Base-by-base conservation (phyloP, 2,888 invertebrate species). In the Lycocerus yunnanus region DNA sequence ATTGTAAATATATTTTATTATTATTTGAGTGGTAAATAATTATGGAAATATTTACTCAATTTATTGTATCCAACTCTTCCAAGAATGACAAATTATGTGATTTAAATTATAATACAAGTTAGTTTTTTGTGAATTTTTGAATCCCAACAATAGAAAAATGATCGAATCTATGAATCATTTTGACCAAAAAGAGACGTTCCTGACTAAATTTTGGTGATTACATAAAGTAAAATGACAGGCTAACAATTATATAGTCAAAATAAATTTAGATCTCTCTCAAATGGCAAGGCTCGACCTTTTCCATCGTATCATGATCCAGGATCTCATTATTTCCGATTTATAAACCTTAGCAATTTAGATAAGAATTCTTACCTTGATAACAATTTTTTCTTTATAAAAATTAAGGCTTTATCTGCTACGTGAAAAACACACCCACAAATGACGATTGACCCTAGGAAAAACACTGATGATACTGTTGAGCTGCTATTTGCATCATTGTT, bases 311-410 rank as follows among this genome's bases (percentile, higher is more conserved):
- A n/a, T n/a, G n/a, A 43, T 43, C 43, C 43, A 43, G 43, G 43
- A 43, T 43, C 43, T 43, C 13, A 27, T 5, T 43, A 43, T 27
- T 27, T n/a, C 0, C 2, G n/a, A 43, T 5, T n/a, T 43, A 43
- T 43, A 43, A 6, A 13, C 3, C n/a, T n/a, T 2, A 8, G 43
- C n/a, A 43, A 43, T n/a, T 43, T 43, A 43, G n/a, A 43, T 43
- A 43, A 43, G 20, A 63, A n/a, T 18, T 63, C 61, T 63, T 63
- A 63, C 61, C 61, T 63, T 63, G 61, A 63, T 63, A 63, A 63
- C n/a, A 20, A 63, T 18, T 18, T 18, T 63, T 63, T 5, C 1
- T 1, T 16, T 61, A 0, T 11, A 63, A 18, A 63, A 63, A 18
- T 63, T 63, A 20, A 20, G 11, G 16, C 18, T 20, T 63, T 63